Base-by-base conservation (phyloP, 1,140 invertebrate genomes). In the Akabosia matsudoensis region DNA sequence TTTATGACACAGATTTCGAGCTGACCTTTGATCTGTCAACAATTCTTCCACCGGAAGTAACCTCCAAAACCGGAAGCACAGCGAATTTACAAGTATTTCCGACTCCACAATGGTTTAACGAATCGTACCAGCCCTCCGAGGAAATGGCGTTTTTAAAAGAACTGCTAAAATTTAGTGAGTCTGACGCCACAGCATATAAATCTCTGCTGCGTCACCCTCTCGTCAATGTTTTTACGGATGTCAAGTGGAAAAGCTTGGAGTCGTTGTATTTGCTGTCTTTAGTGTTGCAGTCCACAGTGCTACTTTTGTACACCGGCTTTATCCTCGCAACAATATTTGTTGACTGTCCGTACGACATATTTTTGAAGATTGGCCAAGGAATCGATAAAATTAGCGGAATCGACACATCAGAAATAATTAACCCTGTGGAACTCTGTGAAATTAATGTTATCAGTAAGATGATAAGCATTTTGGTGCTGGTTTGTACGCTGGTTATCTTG, bases 191-290 rank as follows among this genome's bases (percentile, higher is more conserved):
- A 34, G 31, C 31, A 0, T 75, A 79, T 34, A 71, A 67, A 18
- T n/a, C 51, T 18, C 74, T 79, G n/a, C 52, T 79, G 0, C 70
- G 72, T 13, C 78, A 79, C 56, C 78, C 78, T 14, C 22, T 79
- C 24, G 75, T 79, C 18, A 76, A 79, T 73, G 73, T 79, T 18
- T 79, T 79, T 28, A 75, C 74, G 1, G 78, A 79, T 67, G 52
- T 77, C 28, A 79, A 79, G 61, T 79, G 78, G 78, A 72, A 71
- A 24, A 64, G 78, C 52, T 52, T 79, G 33, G 56, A 77, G 45
- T 33, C 72, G 4, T 10, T 79, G 1, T 79, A 74, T 37, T 74
- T 30, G 28, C 18, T 72, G n/a, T 75, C 71, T 74, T 30, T 79
- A 22, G 26, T 56, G 33, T 24, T 77, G 1, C 78, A 79, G 71